These are phyloP conservation scores for Dufourea novaeangliae DNA, from an alignment of 1,140 invertebrate genomes.

Conservation along the genomic window DNA sequence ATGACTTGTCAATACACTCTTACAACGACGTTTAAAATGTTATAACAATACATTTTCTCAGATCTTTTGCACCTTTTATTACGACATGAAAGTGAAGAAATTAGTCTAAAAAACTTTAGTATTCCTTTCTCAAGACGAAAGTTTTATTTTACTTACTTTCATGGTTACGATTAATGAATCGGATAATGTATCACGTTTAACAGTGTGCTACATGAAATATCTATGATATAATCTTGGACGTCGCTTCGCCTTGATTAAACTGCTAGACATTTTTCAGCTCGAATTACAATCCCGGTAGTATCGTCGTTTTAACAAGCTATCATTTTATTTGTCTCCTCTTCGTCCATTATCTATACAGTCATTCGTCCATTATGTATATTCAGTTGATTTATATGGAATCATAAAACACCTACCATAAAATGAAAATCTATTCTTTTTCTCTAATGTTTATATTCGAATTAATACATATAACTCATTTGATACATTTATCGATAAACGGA, in stretches of 20 bases:
- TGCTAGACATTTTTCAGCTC: constrained; percentile 11
- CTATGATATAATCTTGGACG: neutral
- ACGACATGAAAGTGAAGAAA: too few relatives aligned
- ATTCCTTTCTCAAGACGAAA: neutral
- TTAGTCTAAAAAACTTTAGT: too few relatives aligned
- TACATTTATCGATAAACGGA: neutral
- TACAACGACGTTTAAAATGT: too few relatives aligned
- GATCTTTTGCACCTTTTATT: too few relatives aligned
- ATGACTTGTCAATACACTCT: too few relatives aligned
- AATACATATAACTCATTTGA: neutral
- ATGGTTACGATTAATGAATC: constrained; percentile 7
- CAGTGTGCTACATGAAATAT: neutral
- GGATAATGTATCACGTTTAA: constrained; percentile 13
- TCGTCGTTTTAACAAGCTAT: neutral
- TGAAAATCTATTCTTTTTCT: too few relatives aligned
- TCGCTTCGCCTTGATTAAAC: constrained; percentile 19
- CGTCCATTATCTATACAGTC: neutral
- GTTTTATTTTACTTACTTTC: neutral
- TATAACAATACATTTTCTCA: too few relatives aligned
- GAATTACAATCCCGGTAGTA: neutral
- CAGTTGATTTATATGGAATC: neutral
- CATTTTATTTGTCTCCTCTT: too few relatives aligned
- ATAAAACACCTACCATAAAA: neutral
- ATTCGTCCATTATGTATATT: neutral
- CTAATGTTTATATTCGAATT: neutral